phyloP scores from a whole-genome alignment of 2,113 vertebrate species.

The Capreolus pygargus region DNA sequence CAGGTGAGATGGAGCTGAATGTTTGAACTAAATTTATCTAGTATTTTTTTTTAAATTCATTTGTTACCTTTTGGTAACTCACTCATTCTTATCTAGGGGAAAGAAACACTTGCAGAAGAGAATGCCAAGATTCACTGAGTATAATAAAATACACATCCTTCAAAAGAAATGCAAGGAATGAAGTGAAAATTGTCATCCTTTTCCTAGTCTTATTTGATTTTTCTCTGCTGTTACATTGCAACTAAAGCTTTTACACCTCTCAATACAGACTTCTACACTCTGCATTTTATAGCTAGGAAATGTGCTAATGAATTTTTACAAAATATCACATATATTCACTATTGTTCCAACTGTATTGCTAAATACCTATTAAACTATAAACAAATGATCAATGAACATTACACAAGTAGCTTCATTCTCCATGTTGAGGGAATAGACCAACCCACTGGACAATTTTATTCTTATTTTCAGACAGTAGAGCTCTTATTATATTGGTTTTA shows the following conservation, averaged over 20 bases:
- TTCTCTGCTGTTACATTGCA: neutral
- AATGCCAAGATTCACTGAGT: neutral
- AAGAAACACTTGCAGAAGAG: neutral
- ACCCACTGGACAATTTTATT: neutral
- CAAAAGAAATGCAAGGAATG: neutral
- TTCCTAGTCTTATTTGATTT: neutral
- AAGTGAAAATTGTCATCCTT: neutral
- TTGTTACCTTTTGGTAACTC: neutral
- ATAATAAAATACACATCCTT: neutral
- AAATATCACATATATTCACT: neutral
- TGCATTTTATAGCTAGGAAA: neutral
- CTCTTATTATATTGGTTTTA: neutral
- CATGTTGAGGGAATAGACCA: neutral
- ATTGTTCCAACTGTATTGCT: neutral
- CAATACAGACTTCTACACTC: neutral
- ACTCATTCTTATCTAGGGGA: neutral
- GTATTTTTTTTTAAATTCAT: neutral
- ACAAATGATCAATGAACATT: neutral
- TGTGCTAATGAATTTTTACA: neutral
- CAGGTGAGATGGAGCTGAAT: neutral
- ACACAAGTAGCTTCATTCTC: neutral
- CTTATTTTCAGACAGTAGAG: neutral
- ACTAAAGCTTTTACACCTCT: neutral
- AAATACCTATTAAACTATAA: neutral
- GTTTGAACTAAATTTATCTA: neutral